Base-by-base conservation (phyloP, 2,888 invertebrate genomes). In the Frankliniella intonsa region DNA sequence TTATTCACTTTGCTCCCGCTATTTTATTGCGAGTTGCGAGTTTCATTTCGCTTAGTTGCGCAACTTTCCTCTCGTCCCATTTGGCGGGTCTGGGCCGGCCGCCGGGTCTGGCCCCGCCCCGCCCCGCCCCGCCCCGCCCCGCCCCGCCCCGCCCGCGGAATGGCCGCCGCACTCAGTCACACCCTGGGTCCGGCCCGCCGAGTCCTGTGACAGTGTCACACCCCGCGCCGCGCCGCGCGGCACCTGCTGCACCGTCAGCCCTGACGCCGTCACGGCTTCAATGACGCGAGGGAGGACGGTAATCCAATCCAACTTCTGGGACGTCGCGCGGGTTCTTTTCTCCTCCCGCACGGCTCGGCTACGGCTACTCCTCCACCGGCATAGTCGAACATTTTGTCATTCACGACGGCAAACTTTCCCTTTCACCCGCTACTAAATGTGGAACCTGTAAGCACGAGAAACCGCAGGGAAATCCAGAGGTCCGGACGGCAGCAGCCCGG, bases 21-120 rank as follows among this genome's bases (percentile, higher is more conserved):
- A 76, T 76, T 76, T 76, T 76, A 76, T 76, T 76, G 69, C 69
- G 69, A 25, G 69, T 25, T 76, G 22, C 69, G 69, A 76, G 69
- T 76, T 76, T 76, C 69, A 76, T 76, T 76, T 76, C 69, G 69
- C 69, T 76, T 76, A 76, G 69, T 76, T 76, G 69, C 69, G 69
- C 69, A 76, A 76, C 69, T 76, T 76, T 76, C 22, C 25, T 76
- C 25, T 76, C 69, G 69, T 76, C 69, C 69, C 69, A 76, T 76
- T 76, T 22, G 69, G 69, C n/a, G 69, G 69, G 22, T 8, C 22
- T 22, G 69, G 62, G 19, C 62, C 62, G 17, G 62, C 62, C 62
- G 62, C 62, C 62, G 12, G 62, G 62, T 0, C 62, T 14, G 62
- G 62, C 38, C 38, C 38, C 55, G 55, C 55, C 55, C 1, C 55